Evolutionary conservation across 1,140 invertebrate genomes (phyloP), one percentile per base, ranked within the genome.

Genomic region (Littorina saxatilis): DNA sequence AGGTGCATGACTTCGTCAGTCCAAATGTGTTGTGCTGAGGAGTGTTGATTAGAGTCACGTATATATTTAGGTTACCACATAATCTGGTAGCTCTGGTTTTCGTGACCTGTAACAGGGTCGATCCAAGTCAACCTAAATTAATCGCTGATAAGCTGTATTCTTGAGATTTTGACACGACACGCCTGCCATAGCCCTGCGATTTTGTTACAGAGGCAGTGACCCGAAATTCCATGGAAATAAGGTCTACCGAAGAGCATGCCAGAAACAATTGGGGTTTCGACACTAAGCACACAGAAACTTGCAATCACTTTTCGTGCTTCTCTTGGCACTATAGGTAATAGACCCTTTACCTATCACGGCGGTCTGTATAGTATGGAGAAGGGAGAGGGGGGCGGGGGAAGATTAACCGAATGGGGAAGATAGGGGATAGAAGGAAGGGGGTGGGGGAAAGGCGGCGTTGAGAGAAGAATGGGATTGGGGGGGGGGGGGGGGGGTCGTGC

Each of bases 181-280:
- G 66, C 29, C 35, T 23, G 35, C 35, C 66, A 40, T 68, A 68
- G 17, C 32, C 11, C 66, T 68, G 66, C 66, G n/a, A n/a, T n/a
- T n/a, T n/a, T n/a, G n/a, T n/a, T n/a, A n/a, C n/a, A n/a, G 66
- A 20, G 66, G 66, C 66, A 15, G 13, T 68, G 66, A 68, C 66
- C 66, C 66, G 66, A 68, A 68, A 68, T 68, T 39, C 66, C 66
- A 23, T 39, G 35, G 66, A 68, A 68, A 68, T 68, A 68, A 35
- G 66, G 66, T 68, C 66, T 68, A 32, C 32, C n/a, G 35, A 32
- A 68, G 35, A 39, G 35, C 66, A 68, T 68, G 66, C 66, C 66
- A 68, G 66, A 39, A 68, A 68, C 66, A 68, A 68, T 68, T 68
- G 66, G 37, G 66, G 32, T 68, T 68, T 68, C 66, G 35, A 68